These are phyloP conservation scores for Deilephila porcellus DNA, from an alignment of 2,888 invertebrate species.

Conservation along the genomic window DNA sequence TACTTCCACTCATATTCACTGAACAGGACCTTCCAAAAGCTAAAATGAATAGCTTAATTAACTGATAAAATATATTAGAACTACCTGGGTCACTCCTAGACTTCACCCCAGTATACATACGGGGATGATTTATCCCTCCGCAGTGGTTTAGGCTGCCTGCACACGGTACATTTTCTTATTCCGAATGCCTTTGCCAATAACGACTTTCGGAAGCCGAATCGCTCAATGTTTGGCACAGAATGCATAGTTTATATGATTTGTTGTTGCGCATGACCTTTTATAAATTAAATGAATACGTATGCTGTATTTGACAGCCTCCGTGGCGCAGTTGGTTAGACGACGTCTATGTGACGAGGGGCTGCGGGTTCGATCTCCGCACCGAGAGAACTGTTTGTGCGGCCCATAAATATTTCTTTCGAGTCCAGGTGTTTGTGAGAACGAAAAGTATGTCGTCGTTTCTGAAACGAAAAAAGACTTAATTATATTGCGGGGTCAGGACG, in stretches of 20 bases:
- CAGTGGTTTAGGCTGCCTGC: neutral
- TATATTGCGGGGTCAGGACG: too few species aligned
- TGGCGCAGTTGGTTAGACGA: too few species aligned
- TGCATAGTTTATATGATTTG: neutral
- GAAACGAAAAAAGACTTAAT: too few species aligned
- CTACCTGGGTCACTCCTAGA: neutral
- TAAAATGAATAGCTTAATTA: too few species aligned
- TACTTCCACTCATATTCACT: too few species aligned
- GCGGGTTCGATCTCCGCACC: too few species aligned
- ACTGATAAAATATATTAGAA: neutral
- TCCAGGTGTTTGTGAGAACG: too few species aligned
- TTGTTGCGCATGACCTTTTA: neutral
- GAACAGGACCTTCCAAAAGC: too few species aligned
- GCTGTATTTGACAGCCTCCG: neutral
- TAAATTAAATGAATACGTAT: neutral
- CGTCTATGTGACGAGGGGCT: too few species aligned
- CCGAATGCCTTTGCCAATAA: neutral
- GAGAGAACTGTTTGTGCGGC: too few species aligned
- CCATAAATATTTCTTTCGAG: too few species aligned
- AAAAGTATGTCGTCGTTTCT: too few species aligned
- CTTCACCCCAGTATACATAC: neutral
- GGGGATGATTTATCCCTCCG: neutral
- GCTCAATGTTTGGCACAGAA: neutral
- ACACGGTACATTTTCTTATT: neutral
- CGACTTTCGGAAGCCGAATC: neutral